Evolutionary conservation across 2,113 vertebrate genomes (phyloP).

Genomic region (Gobiocypris rarus): DNA sequence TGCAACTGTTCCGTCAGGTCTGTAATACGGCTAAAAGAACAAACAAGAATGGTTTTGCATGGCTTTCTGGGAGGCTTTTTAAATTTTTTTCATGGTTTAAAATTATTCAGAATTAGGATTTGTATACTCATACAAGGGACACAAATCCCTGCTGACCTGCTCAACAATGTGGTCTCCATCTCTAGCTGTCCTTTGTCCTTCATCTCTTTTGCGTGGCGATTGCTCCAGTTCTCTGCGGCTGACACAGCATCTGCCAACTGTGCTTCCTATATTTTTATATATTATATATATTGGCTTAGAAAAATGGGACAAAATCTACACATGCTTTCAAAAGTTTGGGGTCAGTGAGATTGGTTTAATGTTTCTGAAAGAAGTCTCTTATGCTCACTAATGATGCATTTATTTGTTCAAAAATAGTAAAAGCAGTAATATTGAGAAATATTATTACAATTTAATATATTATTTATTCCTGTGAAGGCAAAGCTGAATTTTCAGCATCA

Average conservation of each 20-base stretch:
- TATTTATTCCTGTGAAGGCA: neutral
- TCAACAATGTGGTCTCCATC: conserved; percentile 80
- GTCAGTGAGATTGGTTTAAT: neutral
- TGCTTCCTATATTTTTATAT: conserved; percentile 74
- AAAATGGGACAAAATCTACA: neutral
- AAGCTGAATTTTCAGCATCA: neutral
- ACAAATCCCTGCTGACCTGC: conserved; percentile 75
- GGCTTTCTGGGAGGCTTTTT: neutral
- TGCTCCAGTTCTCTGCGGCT: conserved; percentile 83
- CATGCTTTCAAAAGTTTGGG: neutral
- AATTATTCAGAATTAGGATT: neutral
- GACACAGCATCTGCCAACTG: conserved; percentile 77
- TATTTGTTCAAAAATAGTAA: neutral
- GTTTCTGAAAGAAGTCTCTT: neutral
- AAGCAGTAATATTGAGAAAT: neutral
- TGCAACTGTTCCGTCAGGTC: conserved; percentile 82
- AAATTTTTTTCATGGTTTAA: neutral
- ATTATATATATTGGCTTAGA: neutral
- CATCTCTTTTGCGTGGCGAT: conserved; percentile 75
- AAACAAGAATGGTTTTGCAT: neutral
- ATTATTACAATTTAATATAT: neutral
- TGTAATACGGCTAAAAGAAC: conserved; percentile 75
- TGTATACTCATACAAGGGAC: neutral
- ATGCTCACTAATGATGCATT: conserved; percentile 5
- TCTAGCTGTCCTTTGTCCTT: conserved; percentile 86